Evolutionary conservation across 2,113 vertebrate genomes (phyloP).

Genomic region (Microtus richardsoni): DNA sequence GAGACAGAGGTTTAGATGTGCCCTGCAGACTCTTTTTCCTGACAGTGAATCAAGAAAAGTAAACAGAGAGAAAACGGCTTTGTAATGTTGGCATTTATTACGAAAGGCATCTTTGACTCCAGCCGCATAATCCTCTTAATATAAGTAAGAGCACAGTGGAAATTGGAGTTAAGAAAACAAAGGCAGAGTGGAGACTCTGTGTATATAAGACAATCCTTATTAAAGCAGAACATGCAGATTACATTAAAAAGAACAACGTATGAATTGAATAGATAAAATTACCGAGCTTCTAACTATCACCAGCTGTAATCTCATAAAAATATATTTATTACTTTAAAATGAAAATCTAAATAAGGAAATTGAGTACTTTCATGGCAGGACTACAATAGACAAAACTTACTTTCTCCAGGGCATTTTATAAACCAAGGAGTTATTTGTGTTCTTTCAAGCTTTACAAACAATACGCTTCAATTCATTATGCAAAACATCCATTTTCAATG

Average conservation of each 20-base stretch:
- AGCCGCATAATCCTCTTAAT: background rate
- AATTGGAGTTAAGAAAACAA: slow-evolving; percentile 30
- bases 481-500: slow-evolving; percentile 46
- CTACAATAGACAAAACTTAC: slow-evolving; percentile 10
- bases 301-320: slow-evolving; percentile 37
- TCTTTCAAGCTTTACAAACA: background rate
- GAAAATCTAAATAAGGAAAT: slow-evolving; percentile 23
- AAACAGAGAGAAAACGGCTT: background rate
- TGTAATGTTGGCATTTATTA: slow-evolving; percentile 39
- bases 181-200: slow-evolving; percentile 6
- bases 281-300: background rate
- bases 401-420: slow-evolving; percentile 19
- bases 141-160: background rate
- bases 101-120: slow-evolving; percentile 31
- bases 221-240: background rate
- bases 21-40: background rate
- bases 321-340: slow-evolving; percentile 31
- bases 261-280: slow-evolving; percentile 16
- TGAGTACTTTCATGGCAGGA: background rate
- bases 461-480: slow-evolving; percentile 33
- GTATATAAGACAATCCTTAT: background rate
- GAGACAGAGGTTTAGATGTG: background rate
- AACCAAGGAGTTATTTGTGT: background rate
- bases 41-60: background rate
- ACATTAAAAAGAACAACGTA: background rate